Evolutionary conservation across 2,113 vertebrate genomes (phyloP).

Genomic region (Crotalus tigris): DNA sequence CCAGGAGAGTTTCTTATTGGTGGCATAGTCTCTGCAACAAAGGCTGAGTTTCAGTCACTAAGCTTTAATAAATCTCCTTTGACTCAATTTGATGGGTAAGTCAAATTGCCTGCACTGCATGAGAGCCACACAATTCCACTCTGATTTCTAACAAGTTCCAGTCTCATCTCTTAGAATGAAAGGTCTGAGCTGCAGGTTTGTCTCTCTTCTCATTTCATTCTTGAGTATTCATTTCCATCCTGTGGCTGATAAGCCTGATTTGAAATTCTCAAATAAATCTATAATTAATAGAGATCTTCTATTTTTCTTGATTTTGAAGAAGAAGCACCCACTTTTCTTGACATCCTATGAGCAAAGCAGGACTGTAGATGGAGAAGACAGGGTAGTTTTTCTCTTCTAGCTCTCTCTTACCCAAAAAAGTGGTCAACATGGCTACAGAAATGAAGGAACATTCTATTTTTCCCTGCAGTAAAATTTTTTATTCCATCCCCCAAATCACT

Average conservation of each 20-base stretch:
- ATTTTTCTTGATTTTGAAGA: not conserved
- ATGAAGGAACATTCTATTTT: not conserved
- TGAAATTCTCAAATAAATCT: not conserved
- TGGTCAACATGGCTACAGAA: no score
- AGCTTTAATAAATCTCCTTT: not conserved
- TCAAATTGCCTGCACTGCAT: not conserved
- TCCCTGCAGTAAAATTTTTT: no score
- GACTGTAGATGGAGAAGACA: not conserved
- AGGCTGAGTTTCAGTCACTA: fast-evolving
- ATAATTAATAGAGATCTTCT: not conserved
- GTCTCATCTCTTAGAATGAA: no score
- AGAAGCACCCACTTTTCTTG: no score
- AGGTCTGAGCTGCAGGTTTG: not conserved
- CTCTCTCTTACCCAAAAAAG: no score
- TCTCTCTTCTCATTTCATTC: not conserved
- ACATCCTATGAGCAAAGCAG: no score
- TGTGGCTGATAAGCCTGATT: not conserved
- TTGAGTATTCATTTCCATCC: not conserved
- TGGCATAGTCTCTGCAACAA: not conserved
- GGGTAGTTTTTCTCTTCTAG: no score
- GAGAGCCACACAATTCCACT: not conserved
- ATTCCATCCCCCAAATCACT: no score
- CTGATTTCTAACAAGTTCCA: no score
- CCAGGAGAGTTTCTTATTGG: not conserved
- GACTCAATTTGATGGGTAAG: not conserved